phyloP scores from a whole-genome alignment of 2,113 vertebrate genomes.

The Hippotragus niger region DNA sequence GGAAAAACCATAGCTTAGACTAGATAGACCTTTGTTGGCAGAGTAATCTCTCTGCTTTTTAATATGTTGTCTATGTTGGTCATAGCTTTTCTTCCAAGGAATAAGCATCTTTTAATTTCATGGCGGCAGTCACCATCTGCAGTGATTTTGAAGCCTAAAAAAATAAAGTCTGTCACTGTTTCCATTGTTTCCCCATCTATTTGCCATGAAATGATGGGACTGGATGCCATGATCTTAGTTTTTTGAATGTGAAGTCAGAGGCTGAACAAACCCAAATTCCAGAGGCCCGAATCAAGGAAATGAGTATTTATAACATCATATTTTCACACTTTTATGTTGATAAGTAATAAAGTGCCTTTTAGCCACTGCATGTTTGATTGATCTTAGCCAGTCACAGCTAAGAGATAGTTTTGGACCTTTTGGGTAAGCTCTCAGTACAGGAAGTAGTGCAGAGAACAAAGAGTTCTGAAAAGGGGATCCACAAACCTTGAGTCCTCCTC shows the following conservation, averaged over 20 bases:
- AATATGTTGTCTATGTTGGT: neutral
- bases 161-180: neutral
- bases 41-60: neutral
- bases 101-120: neutral
- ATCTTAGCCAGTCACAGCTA: neutral
- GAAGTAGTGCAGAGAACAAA: neutral
- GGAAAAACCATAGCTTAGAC: neutral
- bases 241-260: neutral
- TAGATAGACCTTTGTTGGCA: neutral
- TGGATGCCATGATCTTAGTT: neutral
- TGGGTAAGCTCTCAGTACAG: neutral
- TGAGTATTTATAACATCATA: neutral
- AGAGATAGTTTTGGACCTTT: neutral
- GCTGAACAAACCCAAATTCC: neutral
- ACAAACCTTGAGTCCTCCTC: neutral
- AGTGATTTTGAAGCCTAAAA: neutral
- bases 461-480: neutral
- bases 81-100: neutral
- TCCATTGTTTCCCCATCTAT: neutral
- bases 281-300: neutral
- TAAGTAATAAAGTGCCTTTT: neutral
- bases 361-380: neutral
- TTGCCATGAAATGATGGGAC: neutral
- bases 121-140: neutral
- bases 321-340: neutral